Evolutionary conservation across 2,113 vertebrate species (phyloP).

Genomic region (Noturus placidus): DNA sequence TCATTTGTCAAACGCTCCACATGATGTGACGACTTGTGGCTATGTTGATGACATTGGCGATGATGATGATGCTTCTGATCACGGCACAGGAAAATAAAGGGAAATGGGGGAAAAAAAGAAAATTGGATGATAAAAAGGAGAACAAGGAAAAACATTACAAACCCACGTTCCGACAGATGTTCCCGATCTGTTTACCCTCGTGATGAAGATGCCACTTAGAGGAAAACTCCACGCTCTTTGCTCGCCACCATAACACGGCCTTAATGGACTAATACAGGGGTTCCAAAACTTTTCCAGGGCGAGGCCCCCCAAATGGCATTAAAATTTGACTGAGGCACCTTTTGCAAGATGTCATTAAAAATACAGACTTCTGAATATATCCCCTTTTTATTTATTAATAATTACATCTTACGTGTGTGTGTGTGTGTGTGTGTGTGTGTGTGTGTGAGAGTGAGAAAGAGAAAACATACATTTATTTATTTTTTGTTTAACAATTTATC

Average conservation of each 20-base stretch:
- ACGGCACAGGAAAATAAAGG: constrained; percentile 2
- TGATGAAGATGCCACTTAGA: constrained; percentile 26
- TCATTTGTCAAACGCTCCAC: background rate
- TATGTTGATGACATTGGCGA: constrained; percentile 4
- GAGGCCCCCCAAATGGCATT: too few relatives aligned
- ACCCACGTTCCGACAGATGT: constrained; percentile 65
- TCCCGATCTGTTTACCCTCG: constrained; percentile 65
- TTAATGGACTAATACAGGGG: constrained; percentile 1
- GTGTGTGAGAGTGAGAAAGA: too few relatives aligned
- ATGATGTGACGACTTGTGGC: constrained; percentile 19
- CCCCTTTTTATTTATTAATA: too few relatives aligned
- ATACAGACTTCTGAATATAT: too few relatives aligned
- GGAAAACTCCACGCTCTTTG: constrained; percentile 29
- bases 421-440: too few relatives aligned
- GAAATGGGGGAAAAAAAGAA: constrained; percentile 8
- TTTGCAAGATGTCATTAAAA: too few relatives aligned
- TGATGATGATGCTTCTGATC: constrained; percentile 53
- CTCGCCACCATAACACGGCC: background rate
- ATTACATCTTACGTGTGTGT: too few relatives aligned
- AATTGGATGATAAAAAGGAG: constrained; percentile 11
- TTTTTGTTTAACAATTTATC: too few relatives aligned
- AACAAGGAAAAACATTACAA: constrained; percentile 22
- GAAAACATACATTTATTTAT: too few relatives aligned
- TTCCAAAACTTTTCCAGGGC: too few relatives aligned
- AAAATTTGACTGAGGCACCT: too few relatives aligned